These are phyloP conservation scores for Drosophila maculinotata DNA, from an alignment of 2,888 invertebrate species.

Conservation along the genomic window DNA sequence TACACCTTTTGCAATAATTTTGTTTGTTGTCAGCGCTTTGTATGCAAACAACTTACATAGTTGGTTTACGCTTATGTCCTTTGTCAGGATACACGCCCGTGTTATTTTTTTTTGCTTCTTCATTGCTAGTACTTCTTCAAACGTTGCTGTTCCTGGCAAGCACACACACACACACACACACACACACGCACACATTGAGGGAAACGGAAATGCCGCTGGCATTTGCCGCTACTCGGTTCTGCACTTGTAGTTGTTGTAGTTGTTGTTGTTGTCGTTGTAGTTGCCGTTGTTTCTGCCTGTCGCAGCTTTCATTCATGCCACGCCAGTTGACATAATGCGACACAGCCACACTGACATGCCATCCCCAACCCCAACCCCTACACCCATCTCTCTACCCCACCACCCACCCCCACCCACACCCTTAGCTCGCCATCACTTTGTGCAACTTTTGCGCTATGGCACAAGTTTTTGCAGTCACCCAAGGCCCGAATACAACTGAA, in stretches of 20 bases:
- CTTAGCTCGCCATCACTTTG: constrained; percentile 8
- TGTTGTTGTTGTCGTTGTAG: constrained; percentile 29
- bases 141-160: no score
- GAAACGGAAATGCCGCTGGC: constrained; percentile 23
- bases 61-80: constrained; percentile 18
- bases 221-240: constrained; percentile 5
- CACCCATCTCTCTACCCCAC: not conserved
- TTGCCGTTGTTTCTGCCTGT: constrained; percentile 49
- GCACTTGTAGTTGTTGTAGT: constrained; percentile 34
- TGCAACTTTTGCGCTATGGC: constrained; percentile 25
- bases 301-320: constrained; percentile 73
- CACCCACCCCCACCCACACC: not conserved
- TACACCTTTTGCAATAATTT: constrained; percentile 16
- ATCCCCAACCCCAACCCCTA: not conserved
- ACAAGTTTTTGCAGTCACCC: constrained; percentile 12
- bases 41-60: constrained; percentile 23
- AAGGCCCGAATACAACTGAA: constrained; percentile 29
- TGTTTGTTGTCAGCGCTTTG: constrained; percentile 38
- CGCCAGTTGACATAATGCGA: constrained; percentile 76
- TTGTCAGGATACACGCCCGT: constrained; percentile 29
- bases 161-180: no score
- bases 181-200: no score
- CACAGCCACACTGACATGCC: constrained; percentile 37
- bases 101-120: no score
- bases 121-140: no score